phyloP scores from a whole-genome alignment of 2,113 vertebrate species.

The Ciconia boyciana region DNA sequence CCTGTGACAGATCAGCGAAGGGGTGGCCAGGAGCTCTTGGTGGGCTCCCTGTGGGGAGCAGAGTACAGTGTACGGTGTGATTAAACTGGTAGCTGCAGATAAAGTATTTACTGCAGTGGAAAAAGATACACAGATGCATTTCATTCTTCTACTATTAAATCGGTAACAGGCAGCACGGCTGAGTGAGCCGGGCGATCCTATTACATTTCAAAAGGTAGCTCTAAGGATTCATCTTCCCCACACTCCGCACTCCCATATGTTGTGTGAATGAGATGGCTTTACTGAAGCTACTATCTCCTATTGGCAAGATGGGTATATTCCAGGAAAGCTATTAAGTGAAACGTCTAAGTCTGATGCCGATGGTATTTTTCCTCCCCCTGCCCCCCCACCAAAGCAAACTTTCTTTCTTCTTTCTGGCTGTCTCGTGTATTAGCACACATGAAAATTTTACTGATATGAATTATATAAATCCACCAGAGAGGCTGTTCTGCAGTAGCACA shows the following conservation, averaged over 20 bases:
- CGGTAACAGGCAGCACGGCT: not conserved
- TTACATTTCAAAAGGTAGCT: slow-evolving; percentile 45
- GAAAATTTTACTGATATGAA: slow-evolving; percentile 5
- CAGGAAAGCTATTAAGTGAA: slow-evolving; percentile 54
- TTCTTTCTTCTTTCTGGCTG: not conserved
- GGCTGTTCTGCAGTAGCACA: not conserved
- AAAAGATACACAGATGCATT: slow-evolving; percentile 2
- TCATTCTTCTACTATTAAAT: slow-evolving; percentile 16
- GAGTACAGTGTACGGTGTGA: not conserved
- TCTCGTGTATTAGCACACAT: not conserved
- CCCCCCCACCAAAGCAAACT: not conserved
- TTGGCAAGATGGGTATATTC: slow-evolving; percentile 28
- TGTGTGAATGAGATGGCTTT: slow-evolving; percentile 45
- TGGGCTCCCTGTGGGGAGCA: not conserved
- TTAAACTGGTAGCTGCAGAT: slow-evolving; percentile 13
- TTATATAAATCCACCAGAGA: not conserved
- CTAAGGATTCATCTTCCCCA: slow-evolving; percentile 22
- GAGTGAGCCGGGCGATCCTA: not conserved
- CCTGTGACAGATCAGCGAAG: fast-evolving
- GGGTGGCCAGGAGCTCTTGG: not conserved
- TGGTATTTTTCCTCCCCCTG: not conserved
- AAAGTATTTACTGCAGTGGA: not conserved
- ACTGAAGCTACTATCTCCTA: not conserved
- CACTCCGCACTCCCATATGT: not conserved
- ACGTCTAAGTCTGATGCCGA: not conserved